Evolutionary conservation across 37 sponge, comb jelly and placozoan genomes (phyloP), one percentile per base, ranked within the genome.

Genomic region (Chondrosia reniformis): DNA sequence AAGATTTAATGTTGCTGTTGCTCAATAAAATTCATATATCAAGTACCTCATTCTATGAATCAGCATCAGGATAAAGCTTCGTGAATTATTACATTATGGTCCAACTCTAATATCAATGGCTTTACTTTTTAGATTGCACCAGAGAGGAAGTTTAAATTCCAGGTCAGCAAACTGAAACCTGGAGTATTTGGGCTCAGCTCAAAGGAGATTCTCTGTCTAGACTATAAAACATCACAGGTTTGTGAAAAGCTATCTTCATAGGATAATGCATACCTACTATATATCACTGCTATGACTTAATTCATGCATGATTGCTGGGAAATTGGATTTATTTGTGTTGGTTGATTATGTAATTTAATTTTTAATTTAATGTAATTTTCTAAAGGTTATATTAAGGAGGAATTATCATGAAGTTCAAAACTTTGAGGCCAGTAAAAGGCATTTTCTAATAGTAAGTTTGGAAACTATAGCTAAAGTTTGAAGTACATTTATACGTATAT

Each of bases 381-480:
- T 71, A 41, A 37, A 76, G 57, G 76, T 56, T 25, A 76, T 69
- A 24, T 69, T 69, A 3, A 76, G 36, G 37, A 17, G 76, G 33
- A 7, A 7, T 39, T 76, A 76, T 33, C 25, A 7, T 33, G 55
- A 56, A 45, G 27, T 55, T 21, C 17, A 54, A 49, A 36, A 37
- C 7, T 37, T 58, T 1, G 77, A 58, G 56, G 59, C 57, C 1
- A 39, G 66, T 3, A 79, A 79, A 21, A 64, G 79, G 34, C 49
- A 58, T 31, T 61, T 58, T 40, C 37, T 66, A 36, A 55, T 79
- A n/a, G 59, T 79, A 34, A 46, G 78, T 65, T 76, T 33, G 17
- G 42, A 40, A 34, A 10, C 46, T n/a, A 13, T 73, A 73, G 22
- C 75, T 24, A n/a, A n/a, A n/a, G n/a, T 37, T 73, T 34, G 21